These are phyloP conservation scores for Ganaspis sp. DNA, from an alignment of 1,140 invertebrate species.

Conservation along the genomic window DNA sequence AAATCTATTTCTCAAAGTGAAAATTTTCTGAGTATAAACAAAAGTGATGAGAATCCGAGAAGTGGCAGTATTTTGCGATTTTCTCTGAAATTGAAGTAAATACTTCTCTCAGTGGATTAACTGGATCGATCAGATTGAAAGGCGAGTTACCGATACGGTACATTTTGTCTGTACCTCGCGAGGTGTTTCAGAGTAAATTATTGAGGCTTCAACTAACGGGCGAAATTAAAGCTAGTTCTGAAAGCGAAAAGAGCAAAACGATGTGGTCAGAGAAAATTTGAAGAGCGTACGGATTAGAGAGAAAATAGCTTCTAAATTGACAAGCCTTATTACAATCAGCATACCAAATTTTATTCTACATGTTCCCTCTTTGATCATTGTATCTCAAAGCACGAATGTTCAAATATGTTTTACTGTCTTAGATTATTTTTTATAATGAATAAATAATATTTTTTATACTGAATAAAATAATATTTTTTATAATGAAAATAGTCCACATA, in stretches of 20 bases:
- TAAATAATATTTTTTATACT: too few relatives aligned
- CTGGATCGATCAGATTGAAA: neutral
- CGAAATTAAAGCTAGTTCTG: neutral
- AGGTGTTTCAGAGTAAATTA: neutral
- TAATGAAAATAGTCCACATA: too few relatives aligned
- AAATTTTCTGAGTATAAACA: too few relatives aligned
- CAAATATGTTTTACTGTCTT: too few relatives aligned
- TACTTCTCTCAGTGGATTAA: neutral
- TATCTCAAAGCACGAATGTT: too few relatives aligned
- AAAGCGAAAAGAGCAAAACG: neutral
- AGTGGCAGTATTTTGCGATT: neutral
- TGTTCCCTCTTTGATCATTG: too few relatives aligned
- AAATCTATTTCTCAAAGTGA: too few relatives aligned
- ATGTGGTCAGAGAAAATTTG: neutral
- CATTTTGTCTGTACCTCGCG: neutral
- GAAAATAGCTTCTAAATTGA: neutral
- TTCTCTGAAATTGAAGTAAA: neutral
- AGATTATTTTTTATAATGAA: too few relatives aligned
- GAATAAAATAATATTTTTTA: too few relatives aligned
- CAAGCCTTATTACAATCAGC: too few relatives aligned
- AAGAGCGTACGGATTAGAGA: neutral
- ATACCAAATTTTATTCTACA: too few relatives aligned
- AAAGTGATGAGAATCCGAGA: neutral
- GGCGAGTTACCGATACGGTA: neutral
- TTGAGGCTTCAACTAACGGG: neutral